These are phyloP conservation scores for Montipora capitata DNA, from an alignment of 92 coral and sea anemone species.

Conservation along the genomic window DNA sequence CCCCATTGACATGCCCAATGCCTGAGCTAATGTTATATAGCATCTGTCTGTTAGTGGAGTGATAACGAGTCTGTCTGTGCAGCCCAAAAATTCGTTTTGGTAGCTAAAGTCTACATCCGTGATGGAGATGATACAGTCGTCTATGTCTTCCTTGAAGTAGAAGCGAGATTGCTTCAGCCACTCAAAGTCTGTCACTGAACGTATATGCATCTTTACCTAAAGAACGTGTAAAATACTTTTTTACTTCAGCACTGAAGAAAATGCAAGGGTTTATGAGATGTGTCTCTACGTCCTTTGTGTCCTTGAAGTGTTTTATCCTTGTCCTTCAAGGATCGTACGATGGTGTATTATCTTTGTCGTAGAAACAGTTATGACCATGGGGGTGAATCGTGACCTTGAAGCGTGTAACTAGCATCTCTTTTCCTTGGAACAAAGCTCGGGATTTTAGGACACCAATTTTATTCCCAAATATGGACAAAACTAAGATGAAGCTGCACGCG, in stretches of 20 bases:
- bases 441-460: no score
- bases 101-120: conserved; percentile 95
- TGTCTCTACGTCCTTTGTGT: no score
- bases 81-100: conserved; percentile 93
- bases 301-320: no score
- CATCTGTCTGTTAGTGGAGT: conserved; percentile 95
- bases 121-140: conserved; percentile 90
- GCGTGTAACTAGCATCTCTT: no score
- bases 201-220: conserved; percentile 95
- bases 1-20: conserved; percentile 97
- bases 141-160: conserved; percentile 92
- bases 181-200: conserved; percentile 91
- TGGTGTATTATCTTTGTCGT: no score
- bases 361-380: no score
- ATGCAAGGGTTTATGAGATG: not conserved
- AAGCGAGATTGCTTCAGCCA: conserved; percentile 96
- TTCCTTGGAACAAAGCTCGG: no score
- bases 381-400: no score
- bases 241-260: not conserved
- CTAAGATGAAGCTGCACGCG: no score
- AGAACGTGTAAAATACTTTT: not conserved
- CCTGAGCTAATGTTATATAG: conserved; percentile 93
- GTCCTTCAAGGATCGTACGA: no score
- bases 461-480: no score
- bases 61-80: conserved; percentile 94